phyloP scores from a whole-genome alignment of 2,113 vertebrate species.

The Calonectris borealis region DNA sequence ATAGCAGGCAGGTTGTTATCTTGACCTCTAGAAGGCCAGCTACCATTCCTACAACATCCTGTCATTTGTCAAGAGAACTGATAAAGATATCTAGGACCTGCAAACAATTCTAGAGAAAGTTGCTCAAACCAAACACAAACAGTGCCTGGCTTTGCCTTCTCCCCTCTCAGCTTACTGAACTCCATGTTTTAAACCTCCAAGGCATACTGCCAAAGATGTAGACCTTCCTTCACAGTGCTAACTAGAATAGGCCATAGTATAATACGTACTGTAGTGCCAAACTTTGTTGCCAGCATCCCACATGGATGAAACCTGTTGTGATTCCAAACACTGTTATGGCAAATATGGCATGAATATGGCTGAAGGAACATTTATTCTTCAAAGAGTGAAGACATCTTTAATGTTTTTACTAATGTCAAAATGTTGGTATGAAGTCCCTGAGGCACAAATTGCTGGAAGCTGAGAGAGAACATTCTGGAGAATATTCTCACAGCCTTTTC shows the following conservation, averaged over 20 bases:
- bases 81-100: not conserved
- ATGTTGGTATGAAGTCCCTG: not conserved
- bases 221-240: not conserved
- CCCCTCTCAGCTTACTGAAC: not conserved
- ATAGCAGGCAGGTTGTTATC: constrained; percentile 48
- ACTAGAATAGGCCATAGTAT: not conserved
- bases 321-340: not conserved
- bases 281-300: not conserved
- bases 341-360: not conserved
- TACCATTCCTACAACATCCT: constrained; percentile 59
- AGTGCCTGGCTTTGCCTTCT: not conserved
- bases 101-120: constrained; percentile 29
- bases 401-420: not conserved
- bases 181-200: not conserved
- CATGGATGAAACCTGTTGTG: not conserved
- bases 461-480: constrained; percentile 21
- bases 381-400: constrained; percentile 20
- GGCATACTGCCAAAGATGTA: not conserved
- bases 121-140: not conserved
- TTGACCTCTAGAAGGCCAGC: constrained; percentile 50
- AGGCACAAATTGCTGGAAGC: constrained; percentile 29
- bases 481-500: constrained; percentile 38
- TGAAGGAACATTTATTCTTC: not conserved
- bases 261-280: not conserved
- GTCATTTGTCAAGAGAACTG: constrained; percentile 41